Evolutionary conservation across 2,113 vertebrate species (phyloP).

Genomic region (Ameiurus melas): DNA sequence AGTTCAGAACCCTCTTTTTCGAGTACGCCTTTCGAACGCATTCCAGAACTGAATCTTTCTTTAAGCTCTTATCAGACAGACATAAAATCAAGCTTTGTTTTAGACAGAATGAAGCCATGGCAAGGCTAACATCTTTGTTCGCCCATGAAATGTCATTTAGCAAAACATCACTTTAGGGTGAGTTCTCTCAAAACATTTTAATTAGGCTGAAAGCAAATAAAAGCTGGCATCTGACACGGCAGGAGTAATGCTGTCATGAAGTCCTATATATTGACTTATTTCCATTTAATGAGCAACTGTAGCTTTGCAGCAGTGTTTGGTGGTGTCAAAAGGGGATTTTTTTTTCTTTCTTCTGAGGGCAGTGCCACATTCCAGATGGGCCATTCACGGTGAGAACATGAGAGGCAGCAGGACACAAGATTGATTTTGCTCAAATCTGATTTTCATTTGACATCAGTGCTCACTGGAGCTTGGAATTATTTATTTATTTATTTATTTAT

Average conservation of each 20-base stretch:
- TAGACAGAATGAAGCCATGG: not conserved
- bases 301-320: not conserved
- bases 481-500: too few relatives aligned
- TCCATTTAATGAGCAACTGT: conserved; percentile 19
- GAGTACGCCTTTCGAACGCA: not conserved
- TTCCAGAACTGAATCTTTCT: not conserved
- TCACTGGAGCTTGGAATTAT: conserved; percentile 20
- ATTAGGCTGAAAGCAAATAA: conserved; percentile 22
- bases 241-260: not conserved
- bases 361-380: conserved; percentile 9
- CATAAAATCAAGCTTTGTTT: not conserved
- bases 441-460: conserved; percentile 39
- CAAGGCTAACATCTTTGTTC: not conserved
- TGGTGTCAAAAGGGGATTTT: not conserved
- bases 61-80: not conserved
- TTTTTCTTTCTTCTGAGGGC: not conserved
- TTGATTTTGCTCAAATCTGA: conserved; percentile 46
- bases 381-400: conserved; percentile 12
- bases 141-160: not conserved
- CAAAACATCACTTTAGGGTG: not conserved
- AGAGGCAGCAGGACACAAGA: conserved; percentile 40
- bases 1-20: not conserved
- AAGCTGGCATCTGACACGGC: conserved; percentile 1
- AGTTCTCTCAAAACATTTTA: conserved; percentile 17
- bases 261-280: conserved; percentile 25